phyloP scores from a whole-genome alignment of 2,888 invertebrate species.

The Athetis lepigone region DNA sequence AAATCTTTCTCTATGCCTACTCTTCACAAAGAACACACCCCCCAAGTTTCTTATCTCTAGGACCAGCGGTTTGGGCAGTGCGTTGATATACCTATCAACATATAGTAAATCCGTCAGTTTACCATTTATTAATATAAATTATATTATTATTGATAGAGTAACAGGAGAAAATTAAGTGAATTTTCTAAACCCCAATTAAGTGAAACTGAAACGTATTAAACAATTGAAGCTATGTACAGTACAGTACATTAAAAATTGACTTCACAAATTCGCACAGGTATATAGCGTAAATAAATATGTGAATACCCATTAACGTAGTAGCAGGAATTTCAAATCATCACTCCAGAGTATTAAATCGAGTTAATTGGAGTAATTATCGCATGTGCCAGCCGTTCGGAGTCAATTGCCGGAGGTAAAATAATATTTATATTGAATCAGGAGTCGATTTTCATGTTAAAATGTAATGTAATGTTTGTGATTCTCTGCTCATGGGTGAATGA shows the following conservation, averaged over 20 bases:
- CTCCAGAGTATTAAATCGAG: slow-evolving; percentile 16
- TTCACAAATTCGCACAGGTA: not conserved
- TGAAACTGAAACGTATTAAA: too few relatives aligned
- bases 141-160: too few relatives aligned
- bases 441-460: slow-evolving; percentile 14
- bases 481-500: not conserved
- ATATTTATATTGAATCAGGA: slow-evolving; percentile 21
- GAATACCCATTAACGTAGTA: not conserved
- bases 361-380: slow-evolving; percentile 35
- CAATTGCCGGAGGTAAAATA: slow-evolving; percentile 23
- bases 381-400: slow-evolving; percentile 5
- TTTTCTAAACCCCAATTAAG: too few relatives aligned
- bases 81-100: too few relatives aligned
- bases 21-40: too few relatives aligned
- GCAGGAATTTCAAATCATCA: slow-evolving; percentile 8
- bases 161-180: too few relatives aligned
- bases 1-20: too few relatives aligned
- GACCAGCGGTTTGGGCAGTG: too few relatives aligned
- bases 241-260: not conserved
- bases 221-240: too few relatives aligned
- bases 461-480: not conserved
- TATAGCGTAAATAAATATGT: not conserved
- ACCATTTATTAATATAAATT: too few relatives aligned
- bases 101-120: too few relatives aligned
- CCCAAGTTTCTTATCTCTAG: too few relatives aligned